Evolutionary conservation across 2,797 vertebrate species (phyloP), one percentile per base, ranked within the genome.

Genomic region (Synanceia verrucosa): DNA sequence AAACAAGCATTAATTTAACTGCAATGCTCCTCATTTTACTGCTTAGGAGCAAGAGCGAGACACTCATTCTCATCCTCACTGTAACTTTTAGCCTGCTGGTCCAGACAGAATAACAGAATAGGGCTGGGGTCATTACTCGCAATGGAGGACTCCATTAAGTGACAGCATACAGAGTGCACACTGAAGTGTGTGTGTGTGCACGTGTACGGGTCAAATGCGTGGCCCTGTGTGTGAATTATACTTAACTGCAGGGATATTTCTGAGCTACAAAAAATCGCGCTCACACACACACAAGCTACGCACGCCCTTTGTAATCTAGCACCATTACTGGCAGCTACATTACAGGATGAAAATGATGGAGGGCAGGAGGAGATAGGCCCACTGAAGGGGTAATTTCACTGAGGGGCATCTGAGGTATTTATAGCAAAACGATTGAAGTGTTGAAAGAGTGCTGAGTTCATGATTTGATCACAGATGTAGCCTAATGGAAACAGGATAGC

Each of bases 281-380:
- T n/a, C 21, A 76, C 21, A 76, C 37, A 47, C 57, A 59, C 51
- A 75, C 34, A 43, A 64, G 67, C 81, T 46, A 77, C 36, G 55
- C 62, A 4, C 73, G 48, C 78, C 87, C 70, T 89, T 85, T 90
- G 89, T 88, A 91, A 91, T 93, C 83, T 83, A 87, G 85, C 81
- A 83, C 91, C 90, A 93, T 94, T 94, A 92, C 87, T 73, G 78
- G 71, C 83, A 63, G 89, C 88, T 91, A 89, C 91, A 93, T 93
- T 92, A 93, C 86, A 89, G 81, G 82, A 89, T 74, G 86, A 81
- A 88, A 89, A 90, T 86, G 78, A 88, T 82, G 55, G 83, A 78
- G 84, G 76, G 76, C 71, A 53, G 76, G 52, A 70, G 60, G 68
- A 78, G 79, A 78, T 39, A 66, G 46, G 77, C 59, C 64, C 21